Evolutionary conservation across 1,140 invertebrate species (phyloP), one percentile per base, ranked within the genome.

Genomic region (Hycleus phaleratus): DNA sequence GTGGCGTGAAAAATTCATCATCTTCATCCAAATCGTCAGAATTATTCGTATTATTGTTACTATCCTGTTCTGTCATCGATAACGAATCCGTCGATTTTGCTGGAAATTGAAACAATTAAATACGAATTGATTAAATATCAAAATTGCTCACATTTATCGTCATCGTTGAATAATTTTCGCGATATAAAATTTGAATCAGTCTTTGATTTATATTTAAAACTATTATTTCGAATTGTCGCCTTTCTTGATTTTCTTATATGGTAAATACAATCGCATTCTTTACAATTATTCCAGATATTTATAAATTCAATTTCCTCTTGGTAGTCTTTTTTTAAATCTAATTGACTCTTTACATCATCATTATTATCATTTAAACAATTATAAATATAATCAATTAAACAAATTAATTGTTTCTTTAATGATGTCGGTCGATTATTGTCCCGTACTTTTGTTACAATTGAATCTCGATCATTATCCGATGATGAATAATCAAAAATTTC

Each of bases 1-100:
- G 77, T 3, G 83, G 82, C 39, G 83, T 85, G 53, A 67, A 72
- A 64, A 73, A 79, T 38, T 68, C 63, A 12, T 76, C 74, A 12
- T 76, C 74, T 3, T 73, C 73, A 38, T 64, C 60, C n/a, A 51
- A 49, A 9, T 32, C 32, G 0, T 4, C 7, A 5, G 4, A 5
- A 32, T 32, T 32, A 32, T 32, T 32, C 4, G 4, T 32, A 32
- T 32, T 32, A 32, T 32, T 32, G 7, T 32, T 32, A 55, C 66
- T 63, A 55, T 56, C 58, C 26, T 52, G 52, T 46, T 53, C 38
- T 3, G 2, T 53, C 42, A 5, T 32, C 32, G 32, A 18, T 18
- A 18, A 18, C 18, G 32, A 32, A 32, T 4, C 7, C 0, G 4
- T 32, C 32, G 32, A 32, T 32, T 32, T 32, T 5, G 4, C 32